Evolutionary conservation across 1,140 invertebrate genomes (phyloP).

Genomic region (Platyscapa corneri): DNA sequence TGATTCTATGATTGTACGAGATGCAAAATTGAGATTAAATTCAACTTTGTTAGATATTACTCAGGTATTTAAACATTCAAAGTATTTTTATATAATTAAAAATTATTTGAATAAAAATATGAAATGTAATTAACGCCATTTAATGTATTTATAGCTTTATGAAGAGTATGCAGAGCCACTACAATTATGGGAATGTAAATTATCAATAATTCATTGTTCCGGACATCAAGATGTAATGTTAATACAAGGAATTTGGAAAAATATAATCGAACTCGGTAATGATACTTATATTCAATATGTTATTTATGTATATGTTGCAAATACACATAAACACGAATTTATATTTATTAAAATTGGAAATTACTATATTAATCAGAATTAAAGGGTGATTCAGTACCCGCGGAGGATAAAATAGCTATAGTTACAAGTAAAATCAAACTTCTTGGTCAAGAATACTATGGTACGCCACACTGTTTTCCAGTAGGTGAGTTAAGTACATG

Average conservation of each 20-base stretch:
- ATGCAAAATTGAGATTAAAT: constrained; percentile 76
- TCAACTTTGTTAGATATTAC: constrained; percentile 80
- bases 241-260: constrained; percentile 86
- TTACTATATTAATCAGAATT: constrained; percentile 63
- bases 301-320: constrained; percentile 14
- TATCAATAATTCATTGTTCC: constrained; percentile 89
- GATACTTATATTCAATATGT: constrained; percentile 58
- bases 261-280: constrained; percentile 80
- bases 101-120: neutral
- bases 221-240: constrained; percentile 86
- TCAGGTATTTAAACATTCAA: constrained; percentile 72
- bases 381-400: constrained; percentile 62
- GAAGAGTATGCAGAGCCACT: constrained; percentile 88
- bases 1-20: constrained; percentile 69
- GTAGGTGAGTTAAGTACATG: constrained; percentile 74
- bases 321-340: no score
- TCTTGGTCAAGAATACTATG: constrained; percentile 82
- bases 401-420: constrained; percentile 80
- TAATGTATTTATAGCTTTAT: constrained; percentile 79
- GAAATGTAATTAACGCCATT: neutral
- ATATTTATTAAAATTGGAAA: constrained; percentile 3
- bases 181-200: constrained; percentile 88
- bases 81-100: neutral
- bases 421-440: constrained; percentile 84
- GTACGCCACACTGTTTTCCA: constrained; percentile 84